Evolutionary conservation across 1,140 invertebrate species (phyloP).

Genomic region (Brachionus rotundiformis): DNA sequence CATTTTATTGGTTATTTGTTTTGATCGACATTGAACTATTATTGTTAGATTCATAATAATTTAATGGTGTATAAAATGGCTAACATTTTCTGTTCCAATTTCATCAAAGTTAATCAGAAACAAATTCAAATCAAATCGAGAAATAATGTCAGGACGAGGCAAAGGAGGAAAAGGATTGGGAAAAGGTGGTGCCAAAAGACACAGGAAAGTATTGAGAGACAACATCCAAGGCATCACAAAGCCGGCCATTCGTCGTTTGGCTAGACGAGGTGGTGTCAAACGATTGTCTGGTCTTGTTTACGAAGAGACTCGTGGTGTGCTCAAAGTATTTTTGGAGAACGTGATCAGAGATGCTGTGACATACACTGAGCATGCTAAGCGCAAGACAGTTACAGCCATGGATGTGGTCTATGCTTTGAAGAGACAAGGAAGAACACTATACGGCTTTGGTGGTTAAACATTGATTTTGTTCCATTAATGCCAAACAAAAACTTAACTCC

Average conservation of each 20-base stretch:
- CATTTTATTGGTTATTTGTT: not conserved
- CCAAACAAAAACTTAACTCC: not conserved
- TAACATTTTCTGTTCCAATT: not conserved
- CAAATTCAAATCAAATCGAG: not conserved
- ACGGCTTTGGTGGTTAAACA: constrained; percentile 46
- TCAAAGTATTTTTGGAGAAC: constrained; percentile 51
- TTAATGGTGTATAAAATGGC: no score
- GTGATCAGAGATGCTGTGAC: constrained; percentile 50
- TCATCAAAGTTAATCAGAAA: not conserved
- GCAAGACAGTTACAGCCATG: constrained; percentile 50
- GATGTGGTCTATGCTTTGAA: constrained; percentile 39
- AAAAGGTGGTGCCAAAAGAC: constrained; percentile 61
- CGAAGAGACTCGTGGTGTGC: constrained; percentile 47
- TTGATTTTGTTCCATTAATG: not conserved
- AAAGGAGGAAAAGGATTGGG: constrained; percentile 60
- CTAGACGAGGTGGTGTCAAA: constrained; percentile 49
- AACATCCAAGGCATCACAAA: constrained; percentile 68
- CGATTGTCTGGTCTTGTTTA: constrained; percentile 48
- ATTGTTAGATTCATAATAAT: not conserved
- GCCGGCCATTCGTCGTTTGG: constrained; percentile 42
- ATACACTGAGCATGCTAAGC: constrained; percentile 45
- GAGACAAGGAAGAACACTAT: constrained; percentile 49
- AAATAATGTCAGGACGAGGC: constrained; percentile 58
- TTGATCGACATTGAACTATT: not conserved
- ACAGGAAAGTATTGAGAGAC: constrained; percentile 67